These are phyloP conservation scores for Stenolophus ochropezus DNA, from an alignment of 2,888 invertebrate species.

Conservation along the genomic window DNA sequence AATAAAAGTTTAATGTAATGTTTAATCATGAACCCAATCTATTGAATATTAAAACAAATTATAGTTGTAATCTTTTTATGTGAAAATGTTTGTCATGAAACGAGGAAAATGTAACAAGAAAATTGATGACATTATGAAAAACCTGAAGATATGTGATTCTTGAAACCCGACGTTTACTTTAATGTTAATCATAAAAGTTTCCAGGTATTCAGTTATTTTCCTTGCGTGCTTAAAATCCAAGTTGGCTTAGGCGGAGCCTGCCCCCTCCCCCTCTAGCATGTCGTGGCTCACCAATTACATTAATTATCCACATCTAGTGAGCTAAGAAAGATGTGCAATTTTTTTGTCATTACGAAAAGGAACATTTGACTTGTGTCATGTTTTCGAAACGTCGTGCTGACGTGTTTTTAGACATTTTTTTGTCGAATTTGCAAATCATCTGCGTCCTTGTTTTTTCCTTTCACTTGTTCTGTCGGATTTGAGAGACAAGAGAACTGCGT, in stretches of 20 bases:
- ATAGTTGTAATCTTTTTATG: too few species aligned
- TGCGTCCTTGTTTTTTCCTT: constrained; percentile 21
- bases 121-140: too few species aligned
- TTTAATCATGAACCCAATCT: too few species aligned
- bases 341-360: constrained; percentile 50
- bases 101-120: not conserved
- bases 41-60: too few species aligned
- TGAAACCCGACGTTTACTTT: not conserved
- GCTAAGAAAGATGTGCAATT: constrained; percentile 50
- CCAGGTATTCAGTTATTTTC: not conserved
- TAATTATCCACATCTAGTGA: constrained; percentile 49
- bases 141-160: too few species aligned
- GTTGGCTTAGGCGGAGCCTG: constrained; percentile 3
- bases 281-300: constrained; percentile 28
- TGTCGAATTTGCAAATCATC: constrained; percentile 41
- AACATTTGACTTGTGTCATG: constrained; percentile 18
- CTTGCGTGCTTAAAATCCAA: constrained; percentile 9
- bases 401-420: constrained; percentile 12
- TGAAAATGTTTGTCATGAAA: not conserved
- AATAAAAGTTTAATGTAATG: too few species aligned
- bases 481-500: not conserved
- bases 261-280: not conserved
- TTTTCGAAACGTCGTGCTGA: constrained; percentile 26
- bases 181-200: constrained; percentile 4
- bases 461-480: constrained; percentile 7